phyloP scores from a whole-genome alignment of 2,888 invertebrate species.

The Penaeus monodon region DNA sequence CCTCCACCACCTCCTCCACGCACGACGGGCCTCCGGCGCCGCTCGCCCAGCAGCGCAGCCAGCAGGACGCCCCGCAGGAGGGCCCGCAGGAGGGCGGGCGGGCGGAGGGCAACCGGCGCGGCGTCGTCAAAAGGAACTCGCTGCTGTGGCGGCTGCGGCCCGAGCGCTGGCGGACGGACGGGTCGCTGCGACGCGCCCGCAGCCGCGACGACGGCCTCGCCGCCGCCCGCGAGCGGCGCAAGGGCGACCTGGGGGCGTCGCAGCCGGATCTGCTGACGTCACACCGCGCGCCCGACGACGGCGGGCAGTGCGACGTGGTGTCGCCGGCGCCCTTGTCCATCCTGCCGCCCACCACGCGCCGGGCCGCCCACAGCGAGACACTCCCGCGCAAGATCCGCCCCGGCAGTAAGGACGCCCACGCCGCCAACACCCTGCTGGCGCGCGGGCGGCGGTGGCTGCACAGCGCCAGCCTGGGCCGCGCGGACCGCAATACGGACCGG shows the following conservation, averaged over 20 bases:
- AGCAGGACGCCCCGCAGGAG: slow-evolving; percentile 11
- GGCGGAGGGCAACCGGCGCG: slow-evolving; percentile 35
- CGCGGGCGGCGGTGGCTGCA: slow-evolving; percentile 60
- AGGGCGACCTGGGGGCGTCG: slow-evolving; percentile 50
- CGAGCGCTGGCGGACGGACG: slow-evolving; percentile 61
- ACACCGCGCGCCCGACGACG: slow-evolving; percentile 43
- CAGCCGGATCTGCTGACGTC: slow-evolving; percentile 63
- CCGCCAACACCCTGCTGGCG: slow-evolving; percentile 47
- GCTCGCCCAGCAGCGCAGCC: not conserved
- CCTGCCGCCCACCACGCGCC: slow-evolving; percentile 60
- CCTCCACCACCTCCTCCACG: slow-evolving; percentile 24
- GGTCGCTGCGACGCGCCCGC: slow-evolving; percentile 53
- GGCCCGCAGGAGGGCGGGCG: slow-evolving; percentile 9
- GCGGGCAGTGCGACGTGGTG: slow-evolving; percentile 36
- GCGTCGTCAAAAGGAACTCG: slow-evolving; percentile 57
- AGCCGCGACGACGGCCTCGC: slow-evolving; percentile 62
- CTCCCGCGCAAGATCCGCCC: slow-evolving; percentile 53
- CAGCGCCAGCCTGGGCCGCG: slow-evolving; percentile 52
- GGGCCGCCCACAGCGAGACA: slow-evolving; percentile 60
- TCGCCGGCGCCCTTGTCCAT: slow-evolving; percentile 59
- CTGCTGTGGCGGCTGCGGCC: slow-evolving; percentile 58
- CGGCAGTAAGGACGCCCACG: slow-evolving; percentile 43
- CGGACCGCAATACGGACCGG: slow-evolving; percentile 43
- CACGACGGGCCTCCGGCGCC: slow-evolving; percentile 25
- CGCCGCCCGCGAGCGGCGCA: slow-evolving; percentile 26